These are phyloP conservation scores for Australoheros facetus DNA, from an alignment of 2,797 vertebrate species.

Conservation along the genomic window DNA sequence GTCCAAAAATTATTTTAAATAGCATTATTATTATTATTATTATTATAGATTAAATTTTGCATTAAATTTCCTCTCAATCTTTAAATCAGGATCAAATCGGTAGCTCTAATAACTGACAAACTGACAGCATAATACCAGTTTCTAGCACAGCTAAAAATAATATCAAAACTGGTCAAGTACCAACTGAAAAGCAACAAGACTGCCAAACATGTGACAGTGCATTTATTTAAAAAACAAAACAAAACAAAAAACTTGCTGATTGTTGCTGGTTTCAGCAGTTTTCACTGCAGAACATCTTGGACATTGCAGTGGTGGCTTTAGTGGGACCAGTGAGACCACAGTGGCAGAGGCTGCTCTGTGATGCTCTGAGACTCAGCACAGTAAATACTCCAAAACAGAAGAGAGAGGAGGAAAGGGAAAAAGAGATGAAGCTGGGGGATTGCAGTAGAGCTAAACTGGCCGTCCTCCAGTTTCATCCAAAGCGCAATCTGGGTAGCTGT, in stretches of 20 bases:
- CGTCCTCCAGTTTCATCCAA: constrained; percentile 41
- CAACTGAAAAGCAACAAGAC: not conserved
- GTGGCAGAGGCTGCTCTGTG: constrained; percentile 13
- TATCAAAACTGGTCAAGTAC: not conserved
- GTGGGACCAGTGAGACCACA: constrained; percentile 22
- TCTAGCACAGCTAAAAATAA: not conserved
- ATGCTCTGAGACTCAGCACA: constrained; percentile 24
- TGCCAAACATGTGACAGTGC: not conserved
- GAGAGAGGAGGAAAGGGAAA: constrained; percentile 4
- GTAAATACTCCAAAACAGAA: constrained; percentile 21
- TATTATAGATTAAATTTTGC: too few species aligned
- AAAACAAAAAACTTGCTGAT: not conserved
- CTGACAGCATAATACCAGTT: not conserved
- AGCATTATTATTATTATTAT: too few species aligned
- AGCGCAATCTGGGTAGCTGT: constrained; percentile 45
- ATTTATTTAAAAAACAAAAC: not conserved
- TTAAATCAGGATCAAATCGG: not conserved
- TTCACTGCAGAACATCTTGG: constrained; percentile 7
- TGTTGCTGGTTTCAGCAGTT: constrained; percentile 17
- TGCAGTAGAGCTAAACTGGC: constrained; percentile 44
- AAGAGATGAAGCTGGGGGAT: constrained; percentile 17
- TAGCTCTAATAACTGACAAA: not conserved
- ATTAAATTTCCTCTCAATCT: not conserved
- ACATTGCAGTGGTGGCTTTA: constrained; percentile 27
- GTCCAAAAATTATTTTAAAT: not conserved